Evolutionary conservation across 2,888 invertebrate genomes (phyloP).

Genomic region (Willowsia nigromaculata): DNA sequence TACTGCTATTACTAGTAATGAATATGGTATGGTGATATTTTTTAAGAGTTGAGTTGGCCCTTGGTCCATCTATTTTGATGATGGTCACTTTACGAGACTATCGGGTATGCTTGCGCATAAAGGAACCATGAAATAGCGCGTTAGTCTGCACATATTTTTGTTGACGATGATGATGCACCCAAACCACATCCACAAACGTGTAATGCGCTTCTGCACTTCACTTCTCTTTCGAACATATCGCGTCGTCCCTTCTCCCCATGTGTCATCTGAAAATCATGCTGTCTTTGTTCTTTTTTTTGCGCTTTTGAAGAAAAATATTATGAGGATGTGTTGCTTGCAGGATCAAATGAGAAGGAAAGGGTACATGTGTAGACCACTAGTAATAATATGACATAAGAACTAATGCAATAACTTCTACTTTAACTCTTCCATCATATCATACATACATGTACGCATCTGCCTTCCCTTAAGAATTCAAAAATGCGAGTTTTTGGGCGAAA

Average conservation of each 20-base stretch:
- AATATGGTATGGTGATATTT: background rate
- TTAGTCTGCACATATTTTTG: too few relatives aligned
- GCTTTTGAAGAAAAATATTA: background rate
- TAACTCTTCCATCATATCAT: too few relatives aligned
- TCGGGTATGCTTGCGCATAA: background rate
- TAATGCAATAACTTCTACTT: too few relatives aligned
- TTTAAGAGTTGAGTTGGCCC: background rate
- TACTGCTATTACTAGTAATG: background rate
- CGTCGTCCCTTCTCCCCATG: background rate
- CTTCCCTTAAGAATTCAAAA: background rate
- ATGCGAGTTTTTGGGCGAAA: background rate
- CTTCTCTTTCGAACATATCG: background rate
- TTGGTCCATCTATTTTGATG: background rate
- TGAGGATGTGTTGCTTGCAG: background rate
- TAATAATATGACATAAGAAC: too few relatives aligned
- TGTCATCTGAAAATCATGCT: background rate
- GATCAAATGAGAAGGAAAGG: background rate
- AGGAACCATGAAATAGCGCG: conserved; percentile 4
- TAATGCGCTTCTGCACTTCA: background rate
- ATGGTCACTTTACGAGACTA: background rate
- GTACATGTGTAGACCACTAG: too few relatives aligned
- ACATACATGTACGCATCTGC: background rate
- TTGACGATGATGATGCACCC: too few relatives aligned
- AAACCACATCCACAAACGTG: background rate
- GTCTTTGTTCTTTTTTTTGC: background rate